Evolutionary conservation across 2,113 vertebrate genomes (phyloP), one percentile per base, ranked within the genome.

Genomic region (Percopsis transmontana): DNA sequence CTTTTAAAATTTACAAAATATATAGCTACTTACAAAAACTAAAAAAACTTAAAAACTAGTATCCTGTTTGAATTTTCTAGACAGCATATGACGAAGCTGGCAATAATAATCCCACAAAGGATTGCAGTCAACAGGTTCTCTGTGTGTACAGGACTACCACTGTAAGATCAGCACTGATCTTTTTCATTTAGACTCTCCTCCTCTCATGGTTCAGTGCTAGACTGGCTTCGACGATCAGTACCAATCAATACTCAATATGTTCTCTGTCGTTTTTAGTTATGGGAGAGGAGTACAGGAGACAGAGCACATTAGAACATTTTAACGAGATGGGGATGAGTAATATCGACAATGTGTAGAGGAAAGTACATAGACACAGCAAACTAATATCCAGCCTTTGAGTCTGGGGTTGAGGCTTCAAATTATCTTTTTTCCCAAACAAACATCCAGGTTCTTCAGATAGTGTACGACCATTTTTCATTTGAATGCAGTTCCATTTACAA

Each of bases 231-330:
- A 7, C 47, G 12, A 75, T 80, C 79, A 33, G 61, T 79, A 63
- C 20, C 0, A 48, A 80, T 85, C 77, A 66, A 81, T 79, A 66
- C 45, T 42, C 74, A 70, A 56, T 68, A 72, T 59, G 42, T 42
- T 21, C 40, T 66, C 60, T 2, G 68, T 55, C 67, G 48, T 62
- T 64, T 47, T 52, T 38, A 5, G 67, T 45, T 51, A 33, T 33
- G 27, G 27, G 4, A 10, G 61, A 48, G 48, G 38, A 48, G 9
- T 24, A 61, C 33, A 68, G 80, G 72, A 73, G 68, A 70, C 60
- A 61, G 58, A 54, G 0, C 42, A 11, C 24, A 33, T 38, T 33
- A 2, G 16, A 19, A 11, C 24, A 18, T 38, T 56, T 7, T 15
- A n/a, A 62, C 19, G 19, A 51, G 33, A 67, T 7, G 1, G 14